Evolutionary conservation across 2,113 vertebrate genomes (phyloP), one percentile per base, ranked within the genome.

Genomic region (Hiodon alosoides): DNA sequence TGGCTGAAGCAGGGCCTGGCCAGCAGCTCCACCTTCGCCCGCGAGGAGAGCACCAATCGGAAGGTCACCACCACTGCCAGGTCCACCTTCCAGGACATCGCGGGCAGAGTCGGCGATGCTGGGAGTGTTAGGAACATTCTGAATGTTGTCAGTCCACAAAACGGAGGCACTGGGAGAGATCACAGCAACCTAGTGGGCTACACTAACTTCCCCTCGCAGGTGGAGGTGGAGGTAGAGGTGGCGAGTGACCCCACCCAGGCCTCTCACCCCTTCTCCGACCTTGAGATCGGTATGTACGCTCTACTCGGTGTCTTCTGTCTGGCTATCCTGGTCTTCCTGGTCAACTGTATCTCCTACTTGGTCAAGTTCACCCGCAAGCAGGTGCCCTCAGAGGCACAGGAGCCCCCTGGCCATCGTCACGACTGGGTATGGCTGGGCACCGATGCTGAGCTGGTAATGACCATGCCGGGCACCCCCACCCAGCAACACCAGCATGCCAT

Each of bases 261-360:
- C 0, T 78, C 91, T 14, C 80, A 93, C 4, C 93, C 94, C 0
- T 91, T 97, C n/a, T 94, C 93, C 0, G 95, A 98, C 84, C 83
- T 98, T 75, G 96, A 98, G 86, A 95, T 95, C 1, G 96, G 96
- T 0, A 96, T 98, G 96, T 98, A 98, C 0, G 96, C 95, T 1
- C 83, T 98, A 61, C 74, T 98, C 58, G 94, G 93, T 0, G 96
- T 98, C 78, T 98, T 98, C 80, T 95, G 96, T 82, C 85, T 98
- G 85, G 96, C 96, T 16, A 98, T 98, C 67, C 67, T 98, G 46
- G 96, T 97, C 52, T 98, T 98, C 87, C 86, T 98, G 0, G 88
- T 93, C 11, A 98, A 98, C 79, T 98, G 95, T 0, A 88, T 91
- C 76, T 90, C 94, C 16, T 97, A 97, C 13, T 91, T 94, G 0